phyloP scores from a whole-genome alignment of 2,888 invertebrate species.

The Marronus borbonicus region DNA sequence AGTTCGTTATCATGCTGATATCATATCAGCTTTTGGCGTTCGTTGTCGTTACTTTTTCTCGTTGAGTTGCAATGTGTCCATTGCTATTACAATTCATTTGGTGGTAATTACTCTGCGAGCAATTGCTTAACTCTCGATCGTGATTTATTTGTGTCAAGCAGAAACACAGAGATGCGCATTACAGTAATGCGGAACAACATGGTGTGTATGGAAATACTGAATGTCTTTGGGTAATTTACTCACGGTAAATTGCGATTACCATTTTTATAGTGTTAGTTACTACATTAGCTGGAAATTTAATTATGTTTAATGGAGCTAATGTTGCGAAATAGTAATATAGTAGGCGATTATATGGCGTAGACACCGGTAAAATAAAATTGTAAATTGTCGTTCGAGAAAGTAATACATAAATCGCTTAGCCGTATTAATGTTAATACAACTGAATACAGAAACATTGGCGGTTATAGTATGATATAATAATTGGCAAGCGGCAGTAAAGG shows the following conservation, averaged over 20 bases:
- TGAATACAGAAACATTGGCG: constrained; percentile 3
- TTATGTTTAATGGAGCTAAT: constrained; percentile 28
- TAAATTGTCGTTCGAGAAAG: constrained; percentile 38
- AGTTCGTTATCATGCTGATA: too few species aligned
- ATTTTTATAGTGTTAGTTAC: constrained; percentile 13
- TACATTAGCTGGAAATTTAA: constrained; percentile 22
- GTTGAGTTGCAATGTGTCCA: too few species aligned
- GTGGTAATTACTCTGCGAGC: not conserved
- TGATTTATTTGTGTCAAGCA: not conserved
- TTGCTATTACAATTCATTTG: constrained; percentile 1
- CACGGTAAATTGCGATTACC: not conserved
- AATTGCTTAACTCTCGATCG: not conserved
- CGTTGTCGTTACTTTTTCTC: too few species aligned
- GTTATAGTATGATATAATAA: constrained; percentile 9
- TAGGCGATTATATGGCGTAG: constrained; percentile 9
- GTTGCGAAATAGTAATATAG: constrained; percentile 29
- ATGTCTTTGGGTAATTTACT: constrained; percentile 20
- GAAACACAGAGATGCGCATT: constrained; percentile 2
- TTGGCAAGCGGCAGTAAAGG: not conserved
- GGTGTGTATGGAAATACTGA: constrained; percentile 6
- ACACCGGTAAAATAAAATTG: constrained; percentile 11
- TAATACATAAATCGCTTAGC: constrained; percentile 9
- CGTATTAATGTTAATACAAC: not conserved
- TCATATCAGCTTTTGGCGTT: too few species aligned
- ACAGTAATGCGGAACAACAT: constrained; percentile 23